A percentile compares a stretch with the other conserved stretches of the same genome.
phyloP scores from a whole-genome alignment of 2,888 invertebrate genomes.

The Ennomos fuscantarius region DNA sequence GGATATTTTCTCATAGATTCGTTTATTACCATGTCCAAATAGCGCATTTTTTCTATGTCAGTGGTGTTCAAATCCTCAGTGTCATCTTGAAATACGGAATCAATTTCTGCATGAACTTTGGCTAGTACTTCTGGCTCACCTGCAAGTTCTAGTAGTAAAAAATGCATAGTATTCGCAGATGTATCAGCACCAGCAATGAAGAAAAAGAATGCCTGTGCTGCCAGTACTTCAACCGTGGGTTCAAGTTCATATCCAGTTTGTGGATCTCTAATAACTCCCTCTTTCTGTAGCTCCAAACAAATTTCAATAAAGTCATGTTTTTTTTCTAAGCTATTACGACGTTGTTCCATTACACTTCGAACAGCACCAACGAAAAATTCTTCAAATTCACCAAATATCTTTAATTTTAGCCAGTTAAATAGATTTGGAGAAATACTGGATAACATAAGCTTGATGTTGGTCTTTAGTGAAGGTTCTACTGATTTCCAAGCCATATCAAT shows the following conservation, averaged over 20 bases:
- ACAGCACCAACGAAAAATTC: constrained; percentile 63
- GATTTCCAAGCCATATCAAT: constrained; percentile 59
- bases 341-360: constrained; percentile 54
- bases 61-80: constrained; percentile 58
- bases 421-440: constrained; percentile 49
- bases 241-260: constrained; percentile 55
- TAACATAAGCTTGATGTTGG: constrained; percentile 47
- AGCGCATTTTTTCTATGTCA: constrained; percentile 61
- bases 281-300: constrained; percentile 61
- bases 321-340: constrained; percentile 44
- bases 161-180: constrained; percentile 68
- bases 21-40: constrained; percentile 68
- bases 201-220: constrained; percentile 77
- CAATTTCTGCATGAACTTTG: constrained; percentile 68
- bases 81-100: constrained; percentile 50
- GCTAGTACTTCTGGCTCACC: constrained; percentile 60
- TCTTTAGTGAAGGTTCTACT: constrained; percentile 42
- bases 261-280: constrained; percentile 57
- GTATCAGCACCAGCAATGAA: constrained; percentile 77
- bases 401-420: constrained; percentile 51
- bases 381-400: constrained; percentile 59
- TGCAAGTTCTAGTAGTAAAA: constrained; percentile 63
- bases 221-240: constrained; percentile 62
- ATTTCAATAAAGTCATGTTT: constrained; percentile 65
- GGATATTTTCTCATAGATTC: constrained; percentile 68